Percentiles rank a stretch among this genome's conserved stretches.
Conservation (phyloP, 2,888 invertebrate genomes). For the Pristionchus entomophagus region DNA sequence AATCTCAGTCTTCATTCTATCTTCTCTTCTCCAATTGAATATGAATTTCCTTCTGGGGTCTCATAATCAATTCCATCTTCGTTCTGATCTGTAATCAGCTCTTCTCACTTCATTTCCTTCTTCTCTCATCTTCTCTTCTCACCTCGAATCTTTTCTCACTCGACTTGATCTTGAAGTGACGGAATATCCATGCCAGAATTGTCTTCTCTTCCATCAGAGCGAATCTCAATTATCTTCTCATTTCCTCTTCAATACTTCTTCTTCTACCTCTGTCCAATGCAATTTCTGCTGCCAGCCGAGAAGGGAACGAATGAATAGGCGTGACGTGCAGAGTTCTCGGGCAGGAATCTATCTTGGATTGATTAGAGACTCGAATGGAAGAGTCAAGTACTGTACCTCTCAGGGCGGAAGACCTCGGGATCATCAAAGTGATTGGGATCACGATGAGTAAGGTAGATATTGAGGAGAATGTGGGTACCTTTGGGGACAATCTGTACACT, state of each 20-base stretch:
- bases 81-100: slow-evolving; percentile 68
- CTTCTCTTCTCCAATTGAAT: slow-evolving; percentile 69
- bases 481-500: slow-evolving; percentile 68
- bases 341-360: slow-evolving; percentile 69
- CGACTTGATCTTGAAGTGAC: slow-evolving; percentile 71
- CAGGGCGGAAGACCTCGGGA: slow-evolving; percentile 78
- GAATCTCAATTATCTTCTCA: slow-evolving; percentile 56
- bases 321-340: slow-evolving; percentile 76
- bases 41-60: slow-evolving; percentile 76
- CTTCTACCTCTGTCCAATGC: slow-evolving; percentile 77
- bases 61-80: slow-evolving; percentile 77
- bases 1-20: neutral
- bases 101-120: neutral
- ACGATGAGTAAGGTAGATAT: slow-evolving; percentile 76
- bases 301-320: slow-evolving; percentile 78
- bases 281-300: slow-evolving; percentile 79
- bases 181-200: slow-evolving; percentile 77
- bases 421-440: slow-evolving; percentile 77
- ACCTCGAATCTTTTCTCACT: slow-evolving; percentile 58
- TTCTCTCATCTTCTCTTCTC: slow-evolving; percentile 45
- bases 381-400: slow-evolving; percentile 73
- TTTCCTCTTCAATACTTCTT: neutral
- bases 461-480: slow-evolving; percentile 74
- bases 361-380: neutral
- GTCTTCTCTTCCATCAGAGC: slow-evolving; percentile 78